Base-by-base conservation (phyloP, 2,888 invertebrate genomes). In the Stictocephala bisonia region DNA sequence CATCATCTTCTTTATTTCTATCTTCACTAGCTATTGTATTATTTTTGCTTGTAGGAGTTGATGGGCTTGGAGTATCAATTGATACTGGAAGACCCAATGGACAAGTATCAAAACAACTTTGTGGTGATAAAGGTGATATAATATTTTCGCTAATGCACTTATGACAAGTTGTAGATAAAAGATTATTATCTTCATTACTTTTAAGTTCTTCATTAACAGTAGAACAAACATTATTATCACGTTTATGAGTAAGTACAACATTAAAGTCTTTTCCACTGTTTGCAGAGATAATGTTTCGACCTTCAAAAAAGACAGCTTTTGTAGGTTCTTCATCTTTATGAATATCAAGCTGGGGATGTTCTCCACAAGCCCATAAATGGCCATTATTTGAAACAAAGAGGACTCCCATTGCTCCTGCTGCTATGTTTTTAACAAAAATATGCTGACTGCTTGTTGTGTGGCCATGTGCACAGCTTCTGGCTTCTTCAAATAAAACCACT, bases 261-360 rank as follows among this genome's bases (percentile, higher is more conserved):
- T 90, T 94, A 86, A 91, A 95, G 81, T 92, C 90, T 73, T 87
- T 87, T 4, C 95, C 95, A 72, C 94, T 90, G 7, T 89, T 89
- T 51, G 93, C 87, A 81, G 90, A 89, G 64, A 90, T 87, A 22
- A 94, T 88, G 74, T 87, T 87, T 78, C 91, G 85, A 6, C 90
- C 90, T 80, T 90, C 89, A 79, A 92, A 91, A 84, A 91, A 91
- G 75, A 85, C 86, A 58, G 92, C 88, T 83, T 88, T 89, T 77
- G 87, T 89, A 76, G 91, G 90, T 41, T 74, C 77, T 79, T 85
- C 87, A 78, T 82, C 83, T 66, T 86, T 85, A 75, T 88, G 87
- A 79, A 91, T 85, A 64, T 88, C 87, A 79, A 91, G 87, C 82
- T 91, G 90, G 4, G 90, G 89, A 86, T 91, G 91, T 79, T 84